Evolutionary conservation across 2,797 vertebrate species (phyloP).

Genomic region (Hirundo rustica): DNA sequence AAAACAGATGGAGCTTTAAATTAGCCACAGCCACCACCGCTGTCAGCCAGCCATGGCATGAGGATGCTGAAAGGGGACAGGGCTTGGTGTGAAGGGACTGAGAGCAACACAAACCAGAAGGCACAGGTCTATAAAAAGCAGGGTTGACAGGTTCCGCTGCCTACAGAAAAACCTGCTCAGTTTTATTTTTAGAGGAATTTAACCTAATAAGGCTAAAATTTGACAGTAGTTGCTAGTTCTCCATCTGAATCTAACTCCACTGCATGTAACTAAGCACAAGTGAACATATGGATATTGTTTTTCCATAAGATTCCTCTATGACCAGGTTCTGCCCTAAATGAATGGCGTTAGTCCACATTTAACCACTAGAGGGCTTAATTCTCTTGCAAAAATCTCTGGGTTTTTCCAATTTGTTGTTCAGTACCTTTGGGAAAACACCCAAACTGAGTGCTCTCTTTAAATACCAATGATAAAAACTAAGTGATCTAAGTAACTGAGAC

Average conservation of each 20-base stretch:
- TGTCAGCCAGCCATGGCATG: neutral
- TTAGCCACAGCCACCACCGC: neutral
- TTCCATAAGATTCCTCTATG: neutral
- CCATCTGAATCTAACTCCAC: neutral
- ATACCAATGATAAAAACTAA: neutral
- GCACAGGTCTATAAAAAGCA: conserved; percentile 12
- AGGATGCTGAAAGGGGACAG: neutral
- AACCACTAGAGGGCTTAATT: conserved; percentile 27
- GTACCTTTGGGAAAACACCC: neutral
- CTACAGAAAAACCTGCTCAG: neutral
- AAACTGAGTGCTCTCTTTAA: neutral
- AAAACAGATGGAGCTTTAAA: conserved; percentile 26
- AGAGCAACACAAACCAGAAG: conserved; percentile 8
- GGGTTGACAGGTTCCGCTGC: conserved; percentile 18
- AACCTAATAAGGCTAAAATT: neutral
- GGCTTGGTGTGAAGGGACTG: neutral
- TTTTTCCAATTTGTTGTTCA: neutral
- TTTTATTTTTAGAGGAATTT: conserved; percentile 28
- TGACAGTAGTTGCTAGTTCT: neutral
- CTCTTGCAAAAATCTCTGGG: rapidly evolving
- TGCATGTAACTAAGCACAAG: neutral
- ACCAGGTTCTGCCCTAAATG: neutral
- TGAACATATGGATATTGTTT: neutral
- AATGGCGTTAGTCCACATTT: neutral
- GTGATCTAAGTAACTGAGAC: neutral